Evolutionary conservation across 2,888 invertebrate genomes (phyloP).

Genomic region (Xiphydria camelus): DNA sequence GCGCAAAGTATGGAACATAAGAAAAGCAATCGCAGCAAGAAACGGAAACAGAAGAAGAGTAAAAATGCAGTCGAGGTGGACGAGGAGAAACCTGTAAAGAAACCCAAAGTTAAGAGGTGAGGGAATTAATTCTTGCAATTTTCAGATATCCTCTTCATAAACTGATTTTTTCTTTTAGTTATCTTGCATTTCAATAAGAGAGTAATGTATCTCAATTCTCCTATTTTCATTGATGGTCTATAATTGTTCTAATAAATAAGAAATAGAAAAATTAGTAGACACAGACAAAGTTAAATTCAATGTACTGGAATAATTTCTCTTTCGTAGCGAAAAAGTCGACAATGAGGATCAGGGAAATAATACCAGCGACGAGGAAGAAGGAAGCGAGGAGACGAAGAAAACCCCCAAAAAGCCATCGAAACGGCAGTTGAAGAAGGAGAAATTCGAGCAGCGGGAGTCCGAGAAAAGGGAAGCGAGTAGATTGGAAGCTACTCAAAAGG

Average conservation of each 20-base stretch:
- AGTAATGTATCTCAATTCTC: too few species aligned
- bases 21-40: neutral
- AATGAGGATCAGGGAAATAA: too few species aligned
- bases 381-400: constrained; percentile 25
- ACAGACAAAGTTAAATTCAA: too few species aligned
- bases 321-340: constrained; percentile 8
- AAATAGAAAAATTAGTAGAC: too few species aligned
- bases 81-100: neutral
- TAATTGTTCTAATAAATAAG: too few species aligned
- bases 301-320: too few species aligned
- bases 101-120: neutral
- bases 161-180: too few species aligned
- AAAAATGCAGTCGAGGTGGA: neutral
- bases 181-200: too few species aligned
- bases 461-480: constrained; percentile 62
- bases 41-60: neutral
- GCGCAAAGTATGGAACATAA: neutral
- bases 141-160: too few species aligned
- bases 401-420: constrained; percentile 62
- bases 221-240: too few species aligned
- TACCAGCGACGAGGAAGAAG: constrained; percentile 32
- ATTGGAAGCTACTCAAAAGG: constrained; percentile 64
- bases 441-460: constrained; percentile 62
- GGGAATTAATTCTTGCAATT: neutral
- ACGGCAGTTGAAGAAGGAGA: constrained; percentile 69